Evolutionary conservation across 2,888 invertebrate genomes (phyloP).

Genomic region (Drosophila bunnanda): DNA sequence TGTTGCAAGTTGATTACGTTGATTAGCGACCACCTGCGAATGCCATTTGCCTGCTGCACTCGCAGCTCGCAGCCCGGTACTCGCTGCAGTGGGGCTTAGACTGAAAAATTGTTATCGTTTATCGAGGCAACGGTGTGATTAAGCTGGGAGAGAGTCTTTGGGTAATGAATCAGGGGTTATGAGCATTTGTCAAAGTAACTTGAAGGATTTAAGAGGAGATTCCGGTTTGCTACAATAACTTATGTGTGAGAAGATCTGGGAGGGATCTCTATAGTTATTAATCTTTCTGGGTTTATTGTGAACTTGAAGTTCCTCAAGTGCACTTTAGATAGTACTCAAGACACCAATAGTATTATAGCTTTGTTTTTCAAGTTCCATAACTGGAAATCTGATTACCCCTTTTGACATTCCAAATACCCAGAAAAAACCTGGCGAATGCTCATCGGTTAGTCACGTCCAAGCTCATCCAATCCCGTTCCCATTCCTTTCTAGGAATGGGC

Average conservation of each 20-base stretch:
- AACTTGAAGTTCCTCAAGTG: background rate
- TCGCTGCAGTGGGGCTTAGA: slow-evolving; percentile 19
- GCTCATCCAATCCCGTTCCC: slow-evolving; percentile 38
- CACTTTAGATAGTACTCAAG: background rate
- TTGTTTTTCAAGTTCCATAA: background rate
- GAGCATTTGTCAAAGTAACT: slow-evolving; percentile 32
- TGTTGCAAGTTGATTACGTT: slow-evolving; percentile 59
- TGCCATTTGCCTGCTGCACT: slow-evolving; percentile 60
- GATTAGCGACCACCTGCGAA: slow-evolving; percentile 79
- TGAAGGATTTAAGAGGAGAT: background rate
- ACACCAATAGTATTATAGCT: background rate
- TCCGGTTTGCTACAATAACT: background rate
- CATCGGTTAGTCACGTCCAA: slow-evolving; percentile 28
- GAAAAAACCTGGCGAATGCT: slow-evolving; percentile 7
- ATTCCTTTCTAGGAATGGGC: slow-evolving; percentile 66
- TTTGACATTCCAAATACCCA: background rate
- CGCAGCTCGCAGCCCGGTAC: background rate
- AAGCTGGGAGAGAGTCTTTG: slow-evolving; percentile 38
- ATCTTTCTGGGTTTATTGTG: background rate
- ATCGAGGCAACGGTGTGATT: slow-evolving; percentile 31
- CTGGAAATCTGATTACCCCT: background rate
- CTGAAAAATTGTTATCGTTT: slow-evolving; percentile 49
- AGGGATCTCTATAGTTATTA: background rate
- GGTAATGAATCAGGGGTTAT: slow-evolving; percentile 41
- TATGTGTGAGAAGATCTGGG: background rate